phyloP scores from a whole-genome alignment of 1,140 invertebrate species.

The Mactra quadrangularis region DNA sequence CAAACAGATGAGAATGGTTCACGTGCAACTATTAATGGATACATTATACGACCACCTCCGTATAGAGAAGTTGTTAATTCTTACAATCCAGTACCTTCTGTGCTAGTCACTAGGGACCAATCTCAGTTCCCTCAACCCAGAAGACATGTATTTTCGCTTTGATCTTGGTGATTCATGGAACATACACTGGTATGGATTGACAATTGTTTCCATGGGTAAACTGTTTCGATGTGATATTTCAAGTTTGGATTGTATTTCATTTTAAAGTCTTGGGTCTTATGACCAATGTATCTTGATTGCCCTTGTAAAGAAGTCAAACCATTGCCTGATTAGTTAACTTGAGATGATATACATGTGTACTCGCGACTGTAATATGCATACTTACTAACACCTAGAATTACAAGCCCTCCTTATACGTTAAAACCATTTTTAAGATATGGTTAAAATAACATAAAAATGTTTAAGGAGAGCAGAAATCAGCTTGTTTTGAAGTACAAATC shows the following conservation, averaged over 20 bases:
- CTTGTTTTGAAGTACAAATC: too few species aligned
- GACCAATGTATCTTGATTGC: too few species aligned
- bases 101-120: constrained; percentile 23
- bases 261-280: too few species aligned
- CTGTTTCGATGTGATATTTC: neutral
- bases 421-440: too few species aligned
- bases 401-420: too few species aligned
- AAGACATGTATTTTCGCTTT: constrained; percentile 28
- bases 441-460: too few species aligned
- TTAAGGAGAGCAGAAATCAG: too few species aligned
- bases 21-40: constrained; percentile 33
- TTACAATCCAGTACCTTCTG: constrained; percentile 13
- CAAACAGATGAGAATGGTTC: constrained; percentile 13
- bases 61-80: constrained; percentile 20
- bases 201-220: neutral
- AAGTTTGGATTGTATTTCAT: neutral
- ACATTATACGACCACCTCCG: constrained; percentile 31
- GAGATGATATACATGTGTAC: too few species aligned
- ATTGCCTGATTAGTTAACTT: too few species aligned
- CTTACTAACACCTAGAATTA: too few species aligned
- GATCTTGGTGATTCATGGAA: neutral
- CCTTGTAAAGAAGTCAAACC: too few species aligned
- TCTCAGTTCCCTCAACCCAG: neutral
- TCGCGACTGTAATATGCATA: too few species aligned
- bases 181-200: neutral